phyloP scores from a whole-genome alignment of 1,140 invertebrate species.

The Delia radicum region DNA sequence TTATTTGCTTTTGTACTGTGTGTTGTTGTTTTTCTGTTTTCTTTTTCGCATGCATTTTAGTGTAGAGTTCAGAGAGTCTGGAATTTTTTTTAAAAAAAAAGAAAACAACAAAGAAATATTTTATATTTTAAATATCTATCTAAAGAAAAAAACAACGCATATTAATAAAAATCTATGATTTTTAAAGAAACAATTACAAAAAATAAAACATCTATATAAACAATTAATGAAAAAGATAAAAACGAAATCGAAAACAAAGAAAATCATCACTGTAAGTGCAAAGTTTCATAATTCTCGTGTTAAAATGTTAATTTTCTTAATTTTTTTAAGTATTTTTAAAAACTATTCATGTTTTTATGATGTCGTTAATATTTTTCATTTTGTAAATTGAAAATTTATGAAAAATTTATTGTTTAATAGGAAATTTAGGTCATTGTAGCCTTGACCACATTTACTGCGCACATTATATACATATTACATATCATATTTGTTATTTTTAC shows the following conservation, averaged over 20 bases:
- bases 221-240: background rate
- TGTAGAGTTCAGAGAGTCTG: background rate
- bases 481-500: background rate
- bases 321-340: too few species aligned
- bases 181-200: background rate
- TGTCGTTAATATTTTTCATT: too few species aligned
- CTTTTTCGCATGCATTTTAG: background rate
- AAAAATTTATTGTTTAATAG: background rate
- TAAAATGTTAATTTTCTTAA: too few species aligned
- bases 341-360: too few species aligned
- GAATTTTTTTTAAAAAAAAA: background rate
- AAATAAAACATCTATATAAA: background rate
- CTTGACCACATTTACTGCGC: slow-evolving; percentile 29
- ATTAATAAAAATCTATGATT: background rate
- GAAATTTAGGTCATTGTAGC: slow-evolving; percentile 26
- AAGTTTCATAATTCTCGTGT: background rate
- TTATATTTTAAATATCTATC: background rate
- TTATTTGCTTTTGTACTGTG: background rate
- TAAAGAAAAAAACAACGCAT: background rate
- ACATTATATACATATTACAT: background rate
- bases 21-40: background rate
- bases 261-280: background rate
- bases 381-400: background rate
- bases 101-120: background rate
- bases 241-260: background rate